Evolutionary conservation across 2,888 invertebrate genomes (phyloP), one percentile per base, ranked within the genome.

Genomic region (Dichetophora obliterata): DNA sequence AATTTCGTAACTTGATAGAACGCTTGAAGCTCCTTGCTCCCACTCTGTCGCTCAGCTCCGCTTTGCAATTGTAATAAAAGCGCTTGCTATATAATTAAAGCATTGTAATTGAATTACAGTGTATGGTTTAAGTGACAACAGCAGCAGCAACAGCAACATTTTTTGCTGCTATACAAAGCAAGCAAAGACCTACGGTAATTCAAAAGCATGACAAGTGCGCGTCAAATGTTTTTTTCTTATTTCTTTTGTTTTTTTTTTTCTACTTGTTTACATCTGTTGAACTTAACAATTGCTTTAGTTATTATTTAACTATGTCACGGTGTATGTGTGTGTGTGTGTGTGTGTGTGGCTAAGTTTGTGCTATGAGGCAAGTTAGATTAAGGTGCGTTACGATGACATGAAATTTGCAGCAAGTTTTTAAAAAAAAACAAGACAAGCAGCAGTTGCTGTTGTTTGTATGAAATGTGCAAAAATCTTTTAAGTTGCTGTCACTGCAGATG

Each of bases 311-410:
- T 43, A 43, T 43, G 43, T 11, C 14, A 43, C 43, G 6, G 50
- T 68, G 50, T 50, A 16, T 68, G 63, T 63, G 63, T 16, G 63
- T n/a, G n/a, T n/a, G n/a, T n/a, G n/a, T n/a, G n/a, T n/a, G 50
- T 50, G 27, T 68, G 63, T 63, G 63, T 16, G 63, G 5, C 27
- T 43, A 2, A 2, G 37, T 66, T 4, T 66, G 37, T 43, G 37
- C 19, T 66, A 19, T 19, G 43, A 19, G 43, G 22, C n/a, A 19
- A 48, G 24, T 14, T 37, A 59, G 14, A 59, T 68, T 48, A 8
- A 68, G 68, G 50, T 50, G 68, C 48, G 68, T 50, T 68, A 24
- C 50, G 48, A 50, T 68, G 68, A 68, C 68, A 68, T 27, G 24
- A 48, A 68, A 16, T 11, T 43, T 14, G 14, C 11, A 43, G 43